Conservation (phyloP, 2,113 vertebrate species). For the Asarcornis scutulata region DNA sequence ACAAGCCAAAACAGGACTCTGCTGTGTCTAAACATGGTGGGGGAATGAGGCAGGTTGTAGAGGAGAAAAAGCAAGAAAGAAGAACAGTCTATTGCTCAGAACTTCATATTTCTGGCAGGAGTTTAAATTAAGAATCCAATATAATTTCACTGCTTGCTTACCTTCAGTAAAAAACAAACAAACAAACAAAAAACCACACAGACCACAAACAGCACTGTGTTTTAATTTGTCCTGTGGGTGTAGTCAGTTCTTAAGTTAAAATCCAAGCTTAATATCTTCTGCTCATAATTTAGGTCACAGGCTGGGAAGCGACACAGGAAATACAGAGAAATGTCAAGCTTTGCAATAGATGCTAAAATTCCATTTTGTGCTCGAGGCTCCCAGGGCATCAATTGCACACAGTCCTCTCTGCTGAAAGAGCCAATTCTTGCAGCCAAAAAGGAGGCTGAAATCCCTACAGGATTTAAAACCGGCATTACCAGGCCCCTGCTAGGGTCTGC, state of each 20-base stretch:
- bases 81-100: neutral
- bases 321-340: neutral
- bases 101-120: neutral
- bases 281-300: slow-evolving; percentile 16
- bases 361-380: neutral
- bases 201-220: neutral
- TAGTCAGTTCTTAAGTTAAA: slow-evolving; percentile 23
- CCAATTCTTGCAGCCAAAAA: neutral
- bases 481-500: neutral
- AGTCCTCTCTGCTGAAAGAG: neutral
- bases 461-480: neutral
- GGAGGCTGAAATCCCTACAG: neutral
- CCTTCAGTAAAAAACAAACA: neutral
- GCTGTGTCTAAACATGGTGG: neutral
- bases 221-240: slow-evolving; percentile 38
- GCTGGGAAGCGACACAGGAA: neutral
- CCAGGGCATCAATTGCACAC: neutral
- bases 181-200: no score
- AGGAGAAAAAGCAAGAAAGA: neutral
- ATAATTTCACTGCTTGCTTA: neutral
- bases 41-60: neutral
- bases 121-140: neutral
- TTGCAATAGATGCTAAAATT: neutral
- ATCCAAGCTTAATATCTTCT: slow-evolving; percentile 27
- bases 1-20: neutral